Conservation (phyloP, 1,140 invertebrate genomes). For the Chironomus striatipennis region DNA sequence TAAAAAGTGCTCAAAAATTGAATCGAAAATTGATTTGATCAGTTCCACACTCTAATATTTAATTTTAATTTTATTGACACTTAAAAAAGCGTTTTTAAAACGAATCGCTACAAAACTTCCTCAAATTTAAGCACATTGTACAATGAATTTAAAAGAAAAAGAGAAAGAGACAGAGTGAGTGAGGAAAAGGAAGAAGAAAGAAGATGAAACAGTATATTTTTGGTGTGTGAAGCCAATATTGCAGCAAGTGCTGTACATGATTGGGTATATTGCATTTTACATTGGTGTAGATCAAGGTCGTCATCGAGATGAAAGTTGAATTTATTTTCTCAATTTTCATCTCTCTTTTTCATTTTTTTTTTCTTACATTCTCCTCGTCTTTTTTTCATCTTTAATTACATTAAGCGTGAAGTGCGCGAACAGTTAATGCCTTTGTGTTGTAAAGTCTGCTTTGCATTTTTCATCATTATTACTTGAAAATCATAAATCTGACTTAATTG, state of each 20-base stretch:
- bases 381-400: no score
- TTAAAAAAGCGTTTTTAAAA: no score
- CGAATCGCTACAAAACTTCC: no score
- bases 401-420: constrained; percentile 11
- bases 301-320: neutral
- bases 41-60: no score
- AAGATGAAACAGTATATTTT: neutral
- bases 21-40: no score
- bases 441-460: neutral
- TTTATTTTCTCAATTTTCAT: constrained; percentile 13
- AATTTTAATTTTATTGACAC: no score
- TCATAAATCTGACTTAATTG: constrained; percentile 14
- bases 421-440: neutral
- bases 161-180: neutral
- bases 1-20: no score
- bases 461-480: constrained; percentile 1
- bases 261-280: constrained; percentile 9
- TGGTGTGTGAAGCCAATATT: neutral
- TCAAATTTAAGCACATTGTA: no score
- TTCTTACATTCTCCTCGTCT: neutral
- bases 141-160: neutral
- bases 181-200: no score
- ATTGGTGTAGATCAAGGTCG: constrained; percentile 17
- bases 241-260: neutral
- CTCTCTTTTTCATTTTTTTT: neutral